These are phyloP conservation scores for Bos indicus DNA, from an alignment of 2,113 vertebrate species.

Conservation along the genomic window DNA sequence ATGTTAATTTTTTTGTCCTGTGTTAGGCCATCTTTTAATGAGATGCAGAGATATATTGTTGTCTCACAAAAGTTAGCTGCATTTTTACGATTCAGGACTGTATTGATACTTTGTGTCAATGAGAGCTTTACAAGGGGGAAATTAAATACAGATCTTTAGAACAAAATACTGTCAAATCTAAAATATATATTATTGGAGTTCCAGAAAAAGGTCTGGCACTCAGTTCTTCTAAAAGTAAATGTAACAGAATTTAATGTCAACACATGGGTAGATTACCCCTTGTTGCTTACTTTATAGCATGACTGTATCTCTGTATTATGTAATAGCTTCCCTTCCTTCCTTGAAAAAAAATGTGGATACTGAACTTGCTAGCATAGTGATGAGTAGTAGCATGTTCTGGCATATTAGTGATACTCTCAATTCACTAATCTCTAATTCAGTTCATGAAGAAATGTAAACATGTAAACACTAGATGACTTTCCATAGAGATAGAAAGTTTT, in stretches of 20 bases:
- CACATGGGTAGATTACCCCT: neutral
- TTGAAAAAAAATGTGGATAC: neutral
- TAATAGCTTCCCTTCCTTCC: neutral
- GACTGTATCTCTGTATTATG: neutral
- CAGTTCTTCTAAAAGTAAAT: slow-evolving; percentile 1
- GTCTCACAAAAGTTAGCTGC: slow-evolving; percentile 56
- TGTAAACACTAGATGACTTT: neutral
- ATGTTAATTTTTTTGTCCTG: neutral
- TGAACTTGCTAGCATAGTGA: neutral
- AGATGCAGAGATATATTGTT: slow-evolving; percentile 52
- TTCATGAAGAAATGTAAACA: neutral
- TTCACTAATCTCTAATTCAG: slow-evolving; percentile 14
- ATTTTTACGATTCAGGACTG: slow-evolving; percentile 59
- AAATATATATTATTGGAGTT: neutral
- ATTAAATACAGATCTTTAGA: neutral
- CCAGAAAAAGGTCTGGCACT: neutral
- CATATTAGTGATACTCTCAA: neutral
- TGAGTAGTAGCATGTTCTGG: neutral
- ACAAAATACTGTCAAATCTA: neutral
- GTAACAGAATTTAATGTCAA: neutral
- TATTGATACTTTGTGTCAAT: neutral
- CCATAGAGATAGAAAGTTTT: neutral
- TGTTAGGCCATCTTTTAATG: slow-evolving; percentile 55
- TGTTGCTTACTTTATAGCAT: neutral
- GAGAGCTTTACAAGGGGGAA: neutral